Conservation (phyloP, 2,113 vertebrate species). For the Atlantisia rogersi region DNA sequence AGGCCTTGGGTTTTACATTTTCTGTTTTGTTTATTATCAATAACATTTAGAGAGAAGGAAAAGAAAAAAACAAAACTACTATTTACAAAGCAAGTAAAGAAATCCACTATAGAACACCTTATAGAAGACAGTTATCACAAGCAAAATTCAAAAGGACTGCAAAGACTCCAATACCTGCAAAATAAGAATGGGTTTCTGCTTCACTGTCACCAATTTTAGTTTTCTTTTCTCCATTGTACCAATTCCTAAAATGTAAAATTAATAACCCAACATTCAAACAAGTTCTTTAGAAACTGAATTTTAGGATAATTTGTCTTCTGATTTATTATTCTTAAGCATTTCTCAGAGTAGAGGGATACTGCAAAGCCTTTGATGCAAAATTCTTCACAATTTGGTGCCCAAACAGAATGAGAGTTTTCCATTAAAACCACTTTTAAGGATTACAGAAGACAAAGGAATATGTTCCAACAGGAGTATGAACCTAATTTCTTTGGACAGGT, state of each 20-base stretch:
- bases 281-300: background rate
- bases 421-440: background rate
- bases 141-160: background rate
- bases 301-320: background rate
- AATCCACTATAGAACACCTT: background rate
- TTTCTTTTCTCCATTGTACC: slow-evolving; percentile 1
- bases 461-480: background rate
- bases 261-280: background rate
- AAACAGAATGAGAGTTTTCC: background rate
- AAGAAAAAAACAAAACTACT: background rate
- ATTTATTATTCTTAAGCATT: background rate
- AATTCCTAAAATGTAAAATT: slow-evolving; percentile 51
- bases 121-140: background rate
- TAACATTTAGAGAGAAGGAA: background rate
- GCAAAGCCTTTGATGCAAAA: background rate
- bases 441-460: background rate
- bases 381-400: background rate
- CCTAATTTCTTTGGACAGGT: background rate
- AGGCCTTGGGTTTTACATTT: background rate
- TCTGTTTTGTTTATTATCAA: background rate
- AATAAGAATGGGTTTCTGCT: slow-evolving; percentile 25
- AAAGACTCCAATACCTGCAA: slow-evolving; percentile 31
- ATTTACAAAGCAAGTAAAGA: background rate
- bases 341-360: background rate
- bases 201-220: background rate